Evolutionary conservation across 2,797 vertebrate species (phyloP), one percentile per base, ranked within the genome.

Genomic region (Spinus pinus): DNA sequence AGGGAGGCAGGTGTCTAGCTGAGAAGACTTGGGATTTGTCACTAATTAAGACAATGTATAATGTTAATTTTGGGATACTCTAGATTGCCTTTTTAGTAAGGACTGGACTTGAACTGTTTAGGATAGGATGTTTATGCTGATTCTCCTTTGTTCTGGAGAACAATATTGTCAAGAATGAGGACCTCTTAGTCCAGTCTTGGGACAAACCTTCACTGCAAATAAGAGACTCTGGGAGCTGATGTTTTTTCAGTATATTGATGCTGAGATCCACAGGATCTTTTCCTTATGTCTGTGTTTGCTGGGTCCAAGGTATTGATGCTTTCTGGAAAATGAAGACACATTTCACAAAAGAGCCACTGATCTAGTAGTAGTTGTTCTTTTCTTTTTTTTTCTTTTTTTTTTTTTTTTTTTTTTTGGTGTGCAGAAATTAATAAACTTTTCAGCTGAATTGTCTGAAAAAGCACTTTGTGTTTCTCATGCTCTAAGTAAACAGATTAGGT

Each of bases 401-500:
- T 23, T 44, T 25, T 60, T 72, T 44, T 58, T 47, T 61, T 35
- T 37, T 56, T 41, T 62, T 35, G 6, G 3, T 66, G 22, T 39
- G 21, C 30, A 85, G 75, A 85, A 92, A 93, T 96, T 89, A 35
- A 73, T 93, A 49, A 61, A 44, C 65, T 97, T 97, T 98, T 98
- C 96, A 97, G 95, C 94, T 94, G 96, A 98, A 95, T 96, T 98
- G 91, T 93, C 95, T 95, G 94, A 92, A 97, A 98, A 98, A 97
- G 91, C 83, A 77, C 20, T 60, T 88, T 78, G 28, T 66, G 65
- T 94, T 96, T 84, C 71, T 81, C 79, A 64, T 56, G 22, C 12
- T 81, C 95, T 95, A 96, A 98, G 93, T 96, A 98, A 97, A 98
- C 81, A 98, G 96, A 98, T 97, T 96, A 97, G 24, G 77, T 95